Base-by-base conservation (phyloP, 2,797 vertebrate genomes). In the Manis javanica region DNA sequence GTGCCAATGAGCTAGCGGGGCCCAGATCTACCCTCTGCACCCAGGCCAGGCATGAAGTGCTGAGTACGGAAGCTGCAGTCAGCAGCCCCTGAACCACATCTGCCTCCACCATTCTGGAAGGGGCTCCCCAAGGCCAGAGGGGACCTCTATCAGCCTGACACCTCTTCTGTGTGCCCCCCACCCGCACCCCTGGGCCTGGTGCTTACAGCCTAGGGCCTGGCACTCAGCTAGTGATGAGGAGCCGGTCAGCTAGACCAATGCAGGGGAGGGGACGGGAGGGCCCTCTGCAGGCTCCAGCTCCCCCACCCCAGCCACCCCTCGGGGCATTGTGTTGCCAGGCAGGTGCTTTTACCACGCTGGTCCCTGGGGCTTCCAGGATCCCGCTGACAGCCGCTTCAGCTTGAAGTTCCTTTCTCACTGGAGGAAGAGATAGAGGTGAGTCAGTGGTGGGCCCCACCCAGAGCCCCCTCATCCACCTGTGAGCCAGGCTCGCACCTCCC, bases 341-440 rank as follows among this genome's bases (percentile, higher is more conserved):
- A 0, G 57, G 3, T 11, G 49, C 64, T 64, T 21, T 85, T 97
- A 99, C 98, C 98, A 71, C 3, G 0, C 96, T 85, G 51, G 94
- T 96, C 0, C 92, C 91, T 0, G 97, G 85, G 46, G 98, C 95
- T 57, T 95, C 98, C 2, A 16, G 42, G 53, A 96, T 98, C 79
- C 97, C 97, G 0, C 98, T 94, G 4, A 98, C 98, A 2, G 99
- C 98, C 0, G 99, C 99, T 97, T 99, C 99, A 0, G 99, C 99
- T 97, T 98, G 98, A 26, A 99, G 98, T 91, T 99, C 99, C 96
- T 98, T 99, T 69, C 98, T 99, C 96, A 99, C 99, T 99, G 96
- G n/a, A 91, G 2, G 6, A 13, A 96, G 81, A 39, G 0, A 4
- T 7, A 57, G 3, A 1, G 24, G 53, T 5, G 2, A 1, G 69